Percentiles rank a stretch among this genome's conserved stretches.
Conservation (phyloP, 2,797 vertebrate genomes). For the Rallus crepitans region DNA sequence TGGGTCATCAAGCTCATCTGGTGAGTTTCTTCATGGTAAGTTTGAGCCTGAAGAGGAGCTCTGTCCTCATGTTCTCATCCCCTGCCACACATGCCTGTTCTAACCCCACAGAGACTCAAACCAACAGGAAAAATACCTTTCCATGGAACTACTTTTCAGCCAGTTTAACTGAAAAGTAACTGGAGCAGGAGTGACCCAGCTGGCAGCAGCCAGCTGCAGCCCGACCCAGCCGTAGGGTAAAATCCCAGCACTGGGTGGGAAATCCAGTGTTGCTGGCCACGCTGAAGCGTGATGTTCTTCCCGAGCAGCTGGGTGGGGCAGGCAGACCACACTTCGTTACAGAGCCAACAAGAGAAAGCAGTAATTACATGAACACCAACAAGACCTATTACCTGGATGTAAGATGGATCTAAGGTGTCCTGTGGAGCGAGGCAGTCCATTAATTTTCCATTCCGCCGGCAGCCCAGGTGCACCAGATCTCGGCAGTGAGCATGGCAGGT, state of each 20-base stretch:
- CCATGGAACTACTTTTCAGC: neutral
- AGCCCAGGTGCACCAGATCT: constrained; percentile 80
- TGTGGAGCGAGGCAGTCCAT: constrained; percentile 24
- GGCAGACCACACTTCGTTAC: neutral
- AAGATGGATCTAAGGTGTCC: constrained; percentile 48
- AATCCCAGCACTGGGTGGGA: neutral
- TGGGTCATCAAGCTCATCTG: neutral
- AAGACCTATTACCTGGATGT: constrained; percentile 63
- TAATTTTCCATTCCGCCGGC: constrained; percentile 69
- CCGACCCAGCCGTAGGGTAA: fast-evolving
- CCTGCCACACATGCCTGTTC: neutral
- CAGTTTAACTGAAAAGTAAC: neutral
- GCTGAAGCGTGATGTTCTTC: neutral
- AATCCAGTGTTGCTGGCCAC: neutral
- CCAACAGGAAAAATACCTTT: neutral
- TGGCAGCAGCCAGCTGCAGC: neutral
- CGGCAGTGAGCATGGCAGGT: constrained; percentile 78
- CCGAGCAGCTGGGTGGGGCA: neutral
- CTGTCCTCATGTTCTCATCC: neutral
- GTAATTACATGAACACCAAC: neutral
- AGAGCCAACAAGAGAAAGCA: neutral
- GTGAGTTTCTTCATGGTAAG: neutral
- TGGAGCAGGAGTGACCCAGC: neutral
- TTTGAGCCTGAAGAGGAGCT: neutral
- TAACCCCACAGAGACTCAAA: neutral